Conservation (phyloP, 2,888 invertebrate species). For the Ceramica pisi region DNA sequence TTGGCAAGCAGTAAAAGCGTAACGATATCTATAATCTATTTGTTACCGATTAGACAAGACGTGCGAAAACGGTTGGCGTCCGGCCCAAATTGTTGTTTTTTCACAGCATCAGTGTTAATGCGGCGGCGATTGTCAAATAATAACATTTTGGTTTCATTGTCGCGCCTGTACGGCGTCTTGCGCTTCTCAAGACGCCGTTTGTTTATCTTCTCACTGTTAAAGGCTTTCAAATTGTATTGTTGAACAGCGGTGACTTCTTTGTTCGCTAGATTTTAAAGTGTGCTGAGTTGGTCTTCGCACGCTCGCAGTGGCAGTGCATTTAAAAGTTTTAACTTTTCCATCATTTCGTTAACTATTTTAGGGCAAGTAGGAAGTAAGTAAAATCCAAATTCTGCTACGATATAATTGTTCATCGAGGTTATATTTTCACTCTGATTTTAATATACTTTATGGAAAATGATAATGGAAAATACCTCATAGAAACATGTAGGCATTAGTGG, state of each 20-base stretch:
- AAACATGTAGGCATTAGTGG: no score
- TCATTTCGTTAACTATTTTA: no score
- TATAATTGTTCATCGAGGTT: no score
- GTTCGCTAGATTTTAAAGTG: constrained; percentile 19
- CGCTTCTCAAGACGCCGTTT: constrained; percentile 56
- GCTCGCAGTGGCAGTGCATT: neutral
- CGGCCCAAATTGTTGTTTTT: constrained; percentile 77
- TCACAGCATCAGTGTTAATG: constrained; percentile 66
- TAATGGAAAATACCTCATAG: no score
- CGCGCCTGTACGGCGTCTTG: constrained; percentile 44
- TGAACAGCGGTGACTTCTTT: constrained; percentile 1
- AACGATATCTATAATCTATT: constrained; percentile 74
- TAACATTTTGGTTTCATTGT: constrained; percentile 67
- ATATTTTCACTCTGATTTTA: no score
- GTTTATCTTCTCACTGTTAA: constrained; percentile 50
- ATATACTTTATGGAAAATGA: no score
- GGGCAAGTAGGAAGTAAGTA: no score
- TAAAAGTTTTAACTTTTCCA: no score
- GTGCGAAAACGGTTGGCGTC: constrained; percentile 76
- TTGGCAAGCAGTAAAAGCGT: constrained; percentile 70
- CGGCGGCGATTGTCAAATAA: constrained; percentile 66
- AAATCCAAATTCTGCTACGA: no score
- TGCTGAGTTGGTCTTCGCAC: neutral
- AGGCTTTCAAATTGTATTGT: constrained; percentile 34
- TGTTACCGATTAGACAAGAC: constrained; percentile 72